Conservation (phyloP, 1,140 invertebrate species). For the Drosophila arawakana region DNA sequence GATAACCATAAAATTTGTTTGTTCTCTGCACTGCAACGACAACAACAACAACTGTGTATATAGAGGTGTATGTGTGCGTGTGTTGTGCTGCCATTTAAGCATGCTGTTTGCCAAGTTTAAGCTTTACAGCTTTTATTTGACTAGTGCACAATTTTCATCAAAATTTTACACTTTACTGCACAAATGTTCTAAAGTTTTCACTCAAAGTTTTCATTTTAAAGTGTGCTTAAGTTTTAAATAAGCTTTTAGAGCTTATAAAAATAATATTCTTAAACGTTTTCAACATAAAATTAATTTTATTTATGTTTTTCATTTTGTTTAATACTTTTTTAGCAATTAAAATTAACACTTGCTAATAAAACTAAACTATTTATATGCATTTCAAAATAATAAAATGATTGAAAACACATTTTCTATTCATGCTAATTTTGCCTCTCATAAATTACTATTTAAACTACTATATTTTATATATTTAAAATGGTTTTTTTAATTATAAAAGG, state of each 20-base stretch:
- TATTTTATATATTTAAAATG: too few relatives aligned
- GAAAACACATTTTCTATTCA: too few relatives aligned
- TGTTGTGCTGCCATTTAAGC: conserved; percentile 14
- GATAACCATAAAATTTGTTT: conserved; percentile 64
- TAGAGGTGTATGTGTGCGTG: background rate
- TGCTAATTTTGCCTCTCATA: too few relatives aligned
- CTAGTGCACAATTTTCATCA: background rate
- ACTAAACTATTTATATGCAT: too few relatives aligned
- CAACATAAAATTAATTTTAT: background rate
- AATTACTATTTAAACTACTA: too few relatives aligned
- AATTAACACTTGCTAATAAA: too few relatives aligned
- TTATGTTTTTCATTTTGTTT: too few relatives aligned
- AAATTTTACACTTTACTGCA: conserved; percentile 13
- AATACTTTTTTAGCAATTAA: background rate
- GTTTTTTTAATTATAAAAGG: too few relatives aligned
- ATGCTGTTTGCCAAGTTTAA: background rate
- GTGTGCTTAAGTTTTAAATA: background rate
- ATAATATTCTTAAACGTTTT: background rate
- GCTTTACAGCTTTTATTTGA: background rate
- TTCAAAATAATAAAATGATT: too few relatives aligned
- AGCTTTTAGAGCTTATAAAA: background rate
- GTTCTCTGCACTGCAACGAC: conserved; percentile 22
- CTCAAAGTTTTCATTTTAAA: background rate
- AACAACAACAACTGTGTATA: background rate
- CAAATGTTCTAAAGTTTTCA: background rate